Conservation (phyloP, 2,797 vertebrate genomes). For the Lepus townsendii region DNA sequence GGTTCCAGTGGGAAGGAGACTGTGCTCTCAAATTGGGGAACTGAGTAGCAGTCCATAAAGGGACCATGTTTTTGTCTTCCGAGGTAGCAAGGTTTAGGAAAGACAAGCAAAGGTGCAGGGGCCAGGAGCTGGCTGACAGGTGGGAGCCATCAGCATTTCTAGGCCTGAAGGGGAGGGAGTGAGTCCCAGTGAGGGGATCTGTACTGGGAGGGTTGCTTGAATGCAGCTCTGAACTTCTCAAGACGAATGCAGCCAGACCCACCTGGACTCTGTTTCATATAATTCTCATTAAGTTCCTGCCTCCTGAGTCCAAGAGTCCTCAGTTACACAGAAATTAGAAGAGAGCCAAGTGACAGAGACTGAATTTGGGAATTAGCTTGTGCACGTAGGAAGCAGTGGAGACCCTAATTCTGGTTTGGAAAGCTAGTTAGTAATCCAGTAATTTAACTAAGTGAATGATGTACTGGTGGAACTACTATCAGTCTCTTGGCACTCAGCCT, state of each 20-base stretch:
- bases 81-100: not conserved
- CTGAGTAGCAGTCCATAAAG: not conserved
- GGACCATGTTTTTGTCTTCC: too few species aligned
- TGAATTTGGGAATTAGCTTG: not conserved
- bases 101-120: not conserved
- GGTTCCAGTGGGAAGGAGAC: not conserved
- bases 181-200: not conserved
- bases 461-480: not conserved
- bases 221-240: not conserved
- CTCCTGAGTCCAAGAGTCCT: not conserved
- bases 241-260: not conserved
- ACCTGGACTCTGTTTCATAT: not conserved
- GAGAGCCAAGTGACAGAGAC: not conserved
- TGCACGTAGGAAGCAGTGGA: not conserved
- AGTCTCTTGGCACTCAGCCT: not conserved
- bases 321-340: not conserved
- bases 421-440: not conserved
- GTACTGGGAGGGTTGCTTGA: not conserved
- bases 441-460: not conserved
- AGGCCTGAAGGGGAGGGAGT: not conserved
- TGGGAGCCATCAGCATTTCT: not conserved
- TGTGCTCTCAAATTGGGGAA: not conserved
- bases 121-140: not conserved
- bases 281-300: not conserved
- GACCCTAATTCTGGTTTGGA: not conserved